Conservation (phyloP, 1,140 invertebrate species). For the Ectropis grisescens region DNA sequence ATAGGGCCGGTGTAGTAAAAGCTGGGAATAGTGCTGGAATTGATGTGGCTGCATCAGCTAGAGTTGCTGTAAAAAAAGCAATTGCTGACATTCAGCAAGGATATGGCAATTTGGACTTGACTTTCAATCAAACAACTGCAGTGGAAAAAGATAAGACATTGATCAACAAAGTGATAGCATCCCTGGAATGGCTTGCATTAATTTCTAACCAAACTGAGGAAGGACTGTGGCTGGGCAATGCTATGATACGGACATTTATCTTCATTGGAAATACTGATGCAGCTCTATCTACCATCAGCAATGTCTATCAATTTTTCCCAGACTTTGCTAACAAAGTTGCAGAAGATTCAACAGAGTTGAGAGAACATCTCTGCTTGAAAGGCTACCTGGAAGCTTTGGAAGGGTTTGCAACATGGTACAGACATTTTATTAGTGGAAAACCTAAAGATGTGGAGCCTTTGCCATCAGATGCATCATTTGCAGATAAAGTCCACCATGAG, state of each 20-base stretch:
- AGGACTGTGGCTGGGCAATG: conserved; percentile 88
- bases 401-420: conserved; percentile 91
- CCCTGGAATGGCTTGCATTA: conserved; percentile 90
- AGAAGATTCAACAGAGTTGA: conserved; percentile 72
- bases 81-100: conserved; percentile 61
- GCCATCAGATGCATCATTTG: conserved; percentile 77
- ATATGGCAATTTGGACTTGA: conserved; percentile 50
- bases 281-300: conserved; percentile 69
- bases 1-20: conserved; percentile 62
- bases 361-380: conserved; percentile 84
- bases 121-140: conserved; percentile 42
- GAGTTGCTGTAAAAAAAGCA: conserved; percentile 86
- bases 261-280: conserved; percentile 64
- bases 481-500: conserved; percentile 90
- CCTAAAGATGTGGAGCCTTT: conserved; percentile 76
- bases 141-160: conserved; percentile 74
- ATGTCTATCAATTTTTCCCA: conserved; percentile 58
- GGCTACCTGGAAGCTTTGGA: conserved; percentile 87
- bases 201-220: conserved; percentile 84
- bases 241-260: conserved; percentile 86
- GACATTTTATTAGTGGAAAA: conserved; percentile 83
- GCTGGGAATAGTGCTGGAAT: conserved; percentile 76
- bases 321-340: conserved; percentile 41
- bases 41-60: conserved; percentile 86
- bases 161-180: conserved; percentile 76